Evolutionary conservation across 2,113 vertebrate species (phyloP).

Genomic region (Sapajus apella): DNA sequence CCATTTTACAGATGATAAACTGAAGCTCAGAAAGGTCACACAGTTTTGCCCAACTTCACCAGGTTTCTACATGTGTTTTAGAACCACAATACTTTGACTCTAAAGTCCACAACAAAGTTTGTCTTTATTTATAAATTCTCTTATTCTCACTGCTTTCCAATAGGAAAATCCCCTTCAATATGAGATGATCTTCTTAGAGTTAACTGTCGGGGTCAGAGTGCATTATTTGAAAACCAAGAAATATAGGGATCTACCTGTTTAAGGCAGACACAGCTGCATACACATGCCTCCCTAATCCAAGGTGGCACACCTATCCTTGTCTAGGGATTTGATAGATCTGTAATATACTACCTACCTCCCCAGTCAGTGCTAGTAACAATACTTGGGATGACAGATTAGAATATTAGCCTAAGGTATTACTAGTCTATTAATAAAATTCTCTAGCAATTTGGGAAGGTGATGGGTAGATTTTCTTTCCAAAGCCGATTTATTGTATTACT

Average conservation of each 20-base stretch:
- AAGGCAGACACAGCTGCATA: not conserved
- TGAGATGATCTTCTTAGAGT: not conserved
- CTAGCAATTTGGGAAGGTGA: not conserved
- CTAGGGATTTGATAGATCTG: not conserved
- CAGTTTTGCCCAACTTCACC: not conserved
- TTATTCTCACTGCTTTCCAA: not conserved
- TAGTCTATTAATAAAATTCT: not conserved
- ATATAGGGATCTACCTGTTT: not conserved
- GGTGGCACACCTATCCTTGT: no score
- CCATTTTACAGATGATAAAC: not conserved
- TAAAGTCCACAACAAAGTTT: not conserved
- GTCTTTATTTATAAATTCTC: not conserved
- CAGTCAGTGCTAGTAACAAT: not conserved
- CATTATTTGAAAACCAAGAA: not conserved
- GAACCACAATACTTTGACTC: not conserved
- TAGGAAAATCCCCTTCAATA: not conserved
- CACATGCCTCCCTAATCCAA: not conserved
- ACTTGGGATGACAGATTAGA: not conserved
- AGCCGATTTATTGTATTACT: not conserved
- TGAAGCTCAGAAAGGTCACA: not conserved
- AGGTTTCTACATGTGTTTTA: not conserved
- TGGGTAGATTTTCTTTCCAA: slow-evolving; percentile 30
- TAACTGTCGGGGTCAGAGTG: not conserved
- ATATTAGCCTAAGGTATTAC: not conserved
- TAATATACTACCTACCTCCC: not conserved